phyloP scores from a whole-genome alignment of 1,140 invertebrate genomes.

The Latrodectus geometricus region DNA sequence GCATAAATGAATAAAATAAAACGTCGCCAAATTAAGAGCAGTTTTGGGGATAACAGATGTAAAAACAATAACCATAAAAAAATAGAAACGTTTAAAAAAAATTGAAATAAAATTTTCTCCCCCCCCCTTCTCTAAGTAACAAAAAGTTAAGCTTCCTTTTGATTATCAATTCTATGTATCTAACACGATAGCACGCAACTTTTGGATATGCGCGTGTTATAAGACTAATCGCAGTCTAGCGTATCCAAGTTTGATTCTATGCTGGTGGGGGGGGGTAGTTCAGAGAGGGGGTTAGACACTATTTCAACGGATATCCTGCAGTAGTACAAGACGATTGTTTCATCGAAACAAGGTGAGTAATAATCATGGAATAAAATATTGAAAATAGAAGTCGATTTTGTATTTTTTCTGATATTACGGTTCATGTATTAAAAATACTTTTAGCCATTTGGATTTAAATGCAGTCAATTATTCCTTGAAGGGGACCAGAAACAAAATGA shows the following conservation, averaged over 20 bases:
- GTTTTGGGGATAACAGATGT: not conserved
- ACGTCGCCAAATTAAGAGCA: not conserved
- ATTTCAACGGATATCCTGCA: conserved; percentile 53
- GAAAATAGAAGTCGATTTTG: conserved; percentile 17
- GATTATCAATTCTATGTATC: conserved; percentile 24
- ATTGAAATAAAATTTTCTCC: not conserved
- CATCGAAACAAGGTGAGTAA: conserved; percentile 19
- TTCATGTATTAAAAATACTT: not conserved
- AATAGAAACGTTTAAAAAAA: conserved; percentile 2
- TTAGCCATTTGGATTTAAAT: not conserved
- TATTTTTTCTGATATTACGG: conserved; percentile 26
- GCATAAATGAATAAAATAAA: conserved; percentile 35
- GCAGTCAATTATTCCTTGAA: not conserved
- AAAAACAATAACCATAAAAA: not conserved
- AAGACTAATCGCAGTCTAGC: conserved; percentile 23
- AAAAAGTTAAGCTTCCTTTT: conserved; percentile 20
- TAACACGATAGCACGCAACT: conserved; percentile 33
- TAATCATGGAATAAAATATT: conserved; percentile 39
- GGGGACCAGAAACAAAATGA: conserved; percentile 1
- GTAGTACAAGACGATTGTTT: conserved; percentile 28
- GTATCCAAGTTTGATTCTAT: conserved; percentile 29
- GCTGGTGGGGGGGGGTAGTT: not conserved
- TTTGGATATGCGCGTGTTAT: conserved; percentile 9
- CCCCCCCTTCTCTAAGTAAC: conserved; percentile 20
- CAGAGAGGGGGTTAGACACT: not conserved